Evolutionary conservation across 2,888 invertebrate genomes (phyloP).

Genomic region (Trilocha varians): DNA sequence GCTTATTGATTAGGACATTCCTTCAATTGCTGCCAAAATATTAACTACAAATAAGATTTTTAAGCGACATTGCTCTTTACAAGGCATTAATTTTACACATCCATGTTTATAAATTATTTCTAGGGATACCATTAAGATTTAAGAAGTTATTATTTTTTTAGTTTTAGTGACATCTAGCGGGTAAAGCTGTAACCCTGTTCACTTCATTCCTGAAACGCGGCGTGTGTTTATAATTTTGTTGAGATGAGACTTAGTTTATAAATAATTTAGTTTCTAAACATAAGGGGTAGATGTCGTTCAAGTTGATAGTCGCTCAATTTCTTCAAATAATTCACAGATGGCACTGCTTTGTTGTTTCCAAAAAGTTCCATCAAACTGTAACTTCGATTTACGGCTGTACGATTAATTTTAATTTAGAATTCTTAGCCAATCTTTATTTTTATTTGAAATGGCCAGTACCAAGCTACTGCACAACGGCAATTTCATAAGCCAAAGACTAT

Average conservation of each 20-base stretch:
- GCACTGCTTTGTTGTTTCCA: not conserved
- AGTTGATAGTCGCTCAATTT: not conserved
- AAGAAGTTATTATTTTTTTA: not conserved
- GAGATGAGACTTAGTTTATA: no score
- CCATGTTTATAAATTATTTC: not conserved
- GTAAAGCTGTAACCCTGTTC: not conserved
- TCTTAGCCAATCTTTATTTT: no score
- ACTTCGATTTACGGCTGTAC: no score
- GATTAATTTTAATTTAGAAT: no score
- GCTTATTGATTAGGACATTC: slow-evolving; percentile 21
- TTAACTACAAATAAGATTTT: not conserved
- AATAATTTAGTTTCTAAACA: not conserved
- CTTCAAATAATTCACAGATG: not conserved
- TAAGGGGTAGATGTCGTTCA: not conserved
- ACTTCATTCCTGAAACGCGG: not conserved
- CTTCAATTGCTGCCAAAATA: slow-evolving; percentile 10
- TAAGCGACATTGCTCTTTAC: not conserved
- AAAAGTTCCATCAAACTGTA: no score
- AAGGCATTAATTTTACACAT: not conserved
- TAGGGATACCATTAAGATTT: not conserved
- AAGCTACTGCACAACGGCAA: no score
- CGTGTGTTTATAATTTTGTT: no score
- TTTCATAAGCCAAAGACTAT: no score
- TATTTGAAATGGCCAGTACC: no score
- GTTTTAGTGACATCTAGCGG: not conserved